A percentile compares a stretch with the other conserved stretches of the same genome.
These are phyloP conservation scores for Spilosoma lubricipeda DNA, from an alignment of 2,888 invertebrate genomes.

Conservation along the genomic window DNA sequence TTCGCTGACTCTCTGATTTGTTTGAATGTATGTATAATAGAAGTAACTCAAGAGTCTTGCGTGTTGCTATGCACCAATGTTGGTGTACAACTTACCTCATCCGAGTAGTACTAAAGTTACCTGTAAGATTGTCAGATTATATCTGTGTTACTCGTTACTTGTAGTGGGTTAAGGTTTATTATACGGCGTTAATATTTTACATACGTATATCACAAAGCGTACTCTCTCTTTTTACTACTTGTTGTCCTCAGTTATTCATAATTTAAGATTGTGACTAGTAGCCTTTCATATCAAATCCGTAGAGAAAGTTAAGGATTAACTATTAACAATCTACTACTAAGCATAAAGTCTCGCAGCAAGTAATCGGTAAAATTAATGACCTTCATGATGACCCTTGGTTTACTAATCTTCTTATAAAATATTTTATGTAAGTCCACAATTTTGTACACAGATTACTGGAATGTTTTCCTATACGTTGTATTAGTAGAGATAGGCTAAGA, in stretches of 20 bases:
- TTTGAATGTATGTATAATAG: too few species aligned
- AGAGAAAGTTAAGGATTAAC: constrained; percentile 21
- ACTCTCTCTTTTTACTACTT: constrained; percentile 38
- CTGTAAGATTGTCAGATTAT: background rate
- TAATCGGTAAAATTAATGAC: constrained; percentile 14
- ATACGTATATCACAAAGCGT: constrained; percentile 38
- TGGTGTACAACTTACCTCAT: background rate
- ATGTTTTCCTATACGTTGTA: constrained; percentile 1
- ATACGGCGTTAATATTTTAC: background rate
- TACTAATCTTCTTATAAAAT: constrained; percentile 2
- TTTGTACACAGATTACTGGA: constrained; percentile 9
- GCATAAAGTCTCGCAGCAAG: background rate
- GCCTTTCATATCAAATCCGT: background rate
- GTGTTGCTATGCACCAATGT: too few species aligned
- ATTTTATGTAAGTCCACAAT: background rate
- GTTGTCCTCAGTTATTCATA: constrained; percentile 37
- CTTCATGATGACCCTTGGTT: constrained; percentile 11
- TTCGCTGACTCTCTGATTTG: too few species aligned
- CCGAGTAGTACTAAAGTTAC: background rate
- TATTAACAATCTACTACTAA: constrained; percentile 4
- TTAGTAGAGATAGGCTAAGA: background rate
- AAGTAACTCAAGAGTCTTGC: too few species aligned
- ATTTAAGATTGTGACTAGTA: constrained; percentile 21
- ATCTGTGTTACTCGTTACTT: background rate
- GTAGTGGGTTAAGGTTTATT: background rate